Evolutionary conservation across 2,113 vertebrate species (phyloP).

Genomic region (Buteo buteo): DNA sequence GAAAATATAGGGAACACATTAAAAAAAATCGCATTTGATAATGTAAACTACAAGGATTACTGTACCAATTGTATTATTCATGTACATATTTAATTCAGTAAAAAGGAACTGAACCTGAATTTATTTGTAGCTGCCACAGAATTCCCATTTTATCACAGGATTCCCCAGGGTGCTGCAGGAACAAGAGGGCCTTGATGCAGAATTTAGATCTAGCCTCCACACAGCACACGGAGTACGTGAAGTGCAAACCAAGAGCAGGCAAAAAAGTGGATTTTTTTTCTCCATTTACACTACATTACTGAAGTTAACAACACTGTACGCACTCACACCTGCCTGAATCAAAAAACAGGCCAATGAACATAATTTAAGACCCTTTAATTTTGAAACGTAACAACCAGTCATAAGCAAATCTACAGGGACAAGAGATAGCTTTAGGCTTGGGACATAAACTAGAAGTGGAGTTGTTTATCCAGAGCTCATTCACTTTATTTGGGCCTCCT

Average conservation of each 20-base stretch:
- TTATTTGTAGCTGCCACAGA: constrained; percentile 31
- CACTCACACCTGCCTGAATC: not conserved
- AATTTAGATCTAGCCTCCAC: constrained; percentile 1
- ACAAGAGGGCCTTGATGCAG: constrained; percentile 33
- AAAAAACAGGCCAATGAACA: not conserved
- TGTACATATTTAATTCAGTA: constrained; percentile 52
- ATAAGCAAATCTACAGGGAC: not conserved
- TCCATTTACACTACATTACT: not conserved
- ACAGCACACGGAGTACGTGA: rapidly evolving
- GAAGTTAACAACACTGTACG: not conserved
- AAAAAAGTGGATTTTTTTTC: not conserved
- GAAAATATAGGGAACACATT: not conserved
- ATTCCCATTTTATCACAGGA: constrained; percentile 13
- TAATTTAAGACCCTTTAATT: not conserved
- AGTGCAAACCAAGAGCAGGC: not conserved
- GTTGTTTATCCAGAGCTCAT: not conserved
- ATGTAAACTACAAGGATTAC: not conserved
- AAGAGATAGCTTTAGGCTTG: not conserved
- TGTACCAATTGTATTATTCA: constrained; percentile 37
- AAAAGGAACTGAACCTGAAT: constrained; percentile 33
- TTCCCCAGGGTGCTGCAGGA: not conserved
- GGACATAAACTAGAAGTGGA: not conserved
- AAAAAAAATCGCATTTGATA: not conserved
- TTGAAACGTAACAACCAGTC: not conserved
- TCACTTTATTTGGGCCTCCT: not conserved